Evolutionary conservation across 2,888 invertebrate genomes (phyloP), one percentile per base, ranked within the genome.

Genomic region (Protula sp.): DNA sequence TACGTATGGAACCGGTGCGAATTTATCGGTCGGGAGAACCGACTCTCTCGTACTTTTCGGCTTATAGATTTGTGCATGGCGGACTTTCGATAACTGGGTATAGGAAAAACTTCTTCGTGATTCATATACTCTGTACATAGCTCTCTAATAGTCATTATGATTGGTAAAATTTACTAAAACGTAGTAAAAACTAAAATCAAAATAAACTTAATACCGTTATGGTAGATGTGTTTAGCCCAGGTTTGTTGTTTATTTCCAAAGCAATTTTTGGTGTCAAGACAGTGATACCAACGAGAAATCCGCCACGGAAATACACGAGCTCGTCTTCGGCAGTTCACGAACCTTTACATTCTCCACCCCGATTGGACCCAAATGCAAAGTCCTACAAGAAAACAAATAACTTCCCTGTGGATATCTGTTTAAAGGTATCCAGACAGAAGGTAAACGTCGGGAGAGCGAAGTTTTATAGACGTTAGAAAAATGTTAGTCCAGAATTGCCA

Each of bases 111-210:
- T 73, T 52, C 65, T 75, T 2, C 70, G 79, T 3, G 78, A 78
- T 66, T 72, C 73, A 1, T 66, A 76, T 63, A 75, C 73, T 5
- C 78, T 77, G 0, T 76, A 78, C 66, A 54, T 76, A 22, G 74
- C 74, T 3, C n/a, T n/a, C 54, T 79, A 3, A 64, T 75, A 3
- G 59, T 74, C 1, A 76, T 74, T 9, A 65, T 79, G 4, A 60
- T 65, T 53, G 78, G 77, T 30, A 69, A 69, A n/a, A n/a, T n/a
- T n/a, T n/a, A n/a, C n/a, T n/a, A n/a, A n/a, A n/a, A 52, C 52
- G 73, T 1, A 57, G 51, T 30, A 63, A 64, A 29, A 61, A 64
- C 50, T 63, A 60, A 54, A 60, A 65, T 48, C 57, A 57, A 4
- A 29, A 47, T 24, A 50, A 58, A 30, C 47, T 58, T 4, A 70